Percentiles rank a stretch among this genome's conserved stretches.
phyloP scores from a whole-genome alignment of 2,797 vertebrate species.

The Trichosurus vulpecula region DNA sequence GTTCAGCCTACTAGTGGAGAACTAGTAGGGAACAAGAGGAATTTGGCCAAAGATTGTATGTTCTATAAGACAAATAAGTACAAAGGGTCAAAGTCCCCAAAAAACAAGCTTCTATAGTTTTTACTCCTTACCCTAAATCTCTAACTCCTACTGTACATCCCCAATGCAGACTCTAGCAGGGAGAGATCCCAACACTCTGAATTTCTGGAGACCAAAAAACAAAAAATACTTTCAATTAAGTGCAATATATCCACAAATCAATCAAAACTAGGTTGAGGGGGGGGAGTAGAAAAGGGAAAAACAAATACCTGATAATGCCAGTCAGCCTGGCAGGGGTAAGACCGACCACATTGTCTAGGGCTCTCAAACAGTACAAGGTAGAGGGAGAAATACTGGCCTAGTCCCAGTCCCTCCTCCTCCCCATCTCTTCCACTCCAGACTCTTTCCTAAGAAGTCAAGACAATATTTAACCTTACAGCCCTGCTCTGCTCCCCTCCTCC shows the following conservation, averaged over 20 bases:
- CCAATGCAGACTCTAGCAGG: background rate
- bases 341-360: background rate
- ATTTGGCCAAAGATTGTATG: background rate
- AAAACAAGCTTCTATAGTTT: background rate
- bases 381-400: background rate
- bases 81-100: background rate
- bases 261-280: background rate
- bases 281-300: background rate
- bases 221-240: background rate
- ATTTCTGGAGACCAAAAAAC: slow-evolving; percentile 1
- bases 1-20: background rate
- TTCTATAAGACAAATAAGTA: background rate
- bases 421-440: background rate
- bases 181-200: background rate
- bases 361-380: background rate
- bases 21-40: background rate
- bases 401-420: background rate
- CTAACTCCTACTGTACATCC: background rate
- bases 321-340: background rate
- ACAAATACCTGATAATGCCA: background rate
- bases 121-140: background rate
- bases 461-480: slow-evolving; percentile 28
- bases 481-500: background rate
- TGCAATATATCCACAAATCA: background rate
- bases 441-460: slow-evolving; percentile 9